phyloP scores from a whole-genome alignment of 2,888 invertebrate species.

The Drosophila kuntzei region DNA sequence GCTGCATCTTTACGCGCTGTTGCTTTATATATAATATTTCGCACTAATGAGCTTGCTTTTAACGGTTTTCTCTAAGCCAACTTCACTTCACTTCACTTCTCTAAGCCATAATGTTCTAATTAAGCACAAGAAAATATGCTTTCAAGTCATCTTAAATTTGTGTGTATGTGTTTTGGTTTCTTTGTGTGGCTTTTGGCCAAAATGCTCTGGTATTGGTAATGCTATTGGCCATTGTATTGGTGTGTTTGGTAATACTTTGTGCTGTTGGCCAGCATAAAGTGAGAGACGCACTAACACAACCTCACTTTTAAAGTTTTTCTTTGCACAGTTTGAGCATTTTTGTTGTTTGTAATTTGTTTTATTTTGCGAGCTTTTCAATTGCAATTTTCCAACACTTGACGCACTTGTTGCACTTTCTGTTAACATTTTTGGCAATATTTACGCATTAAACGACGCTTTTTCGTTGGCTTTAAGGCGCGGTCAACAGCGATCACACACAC shows the following conservation, averaged over 20 bases:
- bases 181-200: slow-evolving; percentile 45
- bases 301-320: slow-evolving; percentile 65
- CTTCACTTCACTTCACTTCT: slow-evolving; percentile 6
- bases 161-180: slow-evolving; percentile 32
- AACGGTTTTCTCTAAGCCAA: slow-evolving; percentile 42
- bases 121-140: slow-evolving; percentile 34
- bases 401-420: slow-evolving; percentile 59
- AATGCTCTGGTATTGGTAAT: slow-evolving; percentile 15
- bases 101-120: slow-evolving; percentile 58
- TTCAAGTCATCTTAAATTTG: slow-evolving; percentile 14
- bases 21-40: slow-evolving; percentile 48
- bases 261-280: slow-evolving; percentile 54
- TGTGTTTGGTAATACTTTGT: slow-evolving; percentile 70
- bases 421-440: slow-evolving; percentile 27
- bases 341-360: not conserved
- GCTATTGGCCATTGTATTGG: slow-evolving; percentile 20
- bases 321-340: slow-evolving; percentile 14
- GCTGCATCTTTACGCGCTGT: slow-evolving; percentile 64
- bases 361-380: slow-evolving; percentile 21
- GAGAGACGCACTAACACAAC: slow-evolving; percentile 71
- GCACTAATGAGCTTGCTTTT: slow-evolving; percentile 54
- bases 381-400: slow-evolving; percentile 20
- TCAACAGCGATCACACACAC: slow-evolving; percentile 65
- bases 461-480: slow-evolving; percentile 76
- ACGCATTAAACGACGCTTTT: slow-evolving; percentile 52